phyloP scores from a whole-genome alignment of 2,888 invertebrate genomes.

The Coremacera marginata region DNA sequence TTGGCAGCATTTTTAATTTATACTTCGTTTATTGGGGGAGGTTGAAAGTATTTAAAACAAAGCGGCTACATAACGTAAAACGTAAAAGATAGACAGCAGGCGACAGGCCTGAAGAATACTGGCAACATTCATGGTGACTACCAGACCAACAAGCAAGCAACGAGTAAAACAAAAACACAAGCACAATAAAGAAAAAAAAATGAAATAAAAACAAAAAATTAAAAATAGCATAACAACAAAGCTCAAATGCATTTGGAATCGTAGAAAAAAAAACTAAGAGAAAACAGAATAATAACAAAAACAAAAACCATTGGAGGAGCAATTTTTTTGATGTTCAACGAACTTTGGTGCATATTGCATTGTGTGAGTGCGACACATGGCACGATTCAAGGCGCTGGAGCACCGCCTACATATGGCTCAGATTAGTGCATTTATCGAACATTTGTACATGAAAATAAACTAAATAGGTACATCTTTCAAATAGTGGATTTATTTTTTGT shows the following conservation, averaged over 20 bases:
- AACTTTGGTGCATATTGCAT: constrained; percentile 38
- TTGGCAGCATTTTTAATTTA: neutral
- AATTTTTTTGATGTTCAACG: constrained; percentile 45
- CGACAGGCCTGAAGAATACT: neutral
- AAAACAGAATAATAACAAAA: constrained; percentile 47
- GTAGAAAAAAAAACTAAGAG: constrained; percentile 27
- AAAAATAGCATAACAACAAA: constrained; percentile 34
- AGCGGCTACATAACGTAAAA: constrained; percentile 7
- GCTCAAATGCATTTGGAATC: constrained; percentile 40
- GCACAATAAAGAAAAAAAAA: no score
- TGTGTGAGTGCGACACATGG: neutral
- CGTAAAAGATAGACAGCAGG: neutral
- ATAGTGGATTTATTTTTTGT: no score
- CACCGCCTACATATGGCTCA: neutral
- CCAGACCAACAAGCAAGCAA: neutral
- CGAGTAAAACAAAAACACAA: constrained; percentile 1
- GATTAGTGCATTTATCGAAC: neutral
- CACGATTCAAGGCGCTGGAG: neutral
- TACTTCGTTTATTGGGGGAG: constrained; percentile 38
- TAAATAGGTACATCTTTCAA: no score
- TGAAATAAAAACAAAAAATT: constrained; percentile 15
- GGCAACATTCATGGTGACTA: constrained; percentile 11
- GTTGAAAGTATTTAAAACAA: constrained; percentile 18
- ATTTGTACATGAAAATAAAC: neutral
- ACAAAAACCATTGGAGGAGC: constrained; percentile 23